These are phyloP conservation scores for Synergus itoensis DNA, from an alignment of 2,888 invertebrate species.

Conservation along the genomic window DNA sequence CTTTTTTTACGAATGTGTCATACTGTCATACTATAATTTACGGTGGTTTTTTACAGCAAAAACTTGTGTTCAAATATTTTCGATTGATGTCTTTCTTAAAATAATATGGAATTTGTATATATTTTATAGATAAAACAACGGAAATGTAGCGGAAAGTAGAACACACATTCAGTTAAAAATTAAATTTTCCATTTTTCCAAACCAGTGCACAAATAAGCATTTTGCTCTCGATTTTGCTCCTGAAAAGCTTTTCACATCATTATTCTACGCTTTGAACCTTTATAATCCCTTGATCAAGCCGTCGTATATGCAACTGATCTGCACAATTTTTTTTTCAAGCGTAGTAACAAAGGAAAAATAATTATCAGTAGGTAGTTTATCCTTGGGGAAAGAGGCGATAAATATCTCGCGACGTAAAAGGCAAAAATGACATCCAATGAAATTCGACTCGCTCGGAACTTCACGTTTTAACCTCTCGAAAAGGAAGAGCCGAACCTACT, in stretches of 20 bases:
- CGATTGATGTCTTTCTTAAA: too few species aligned
- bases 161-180: too few species aligned
- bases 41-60: not conserved
- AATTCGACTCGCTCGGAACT: constrained; percentile 14
- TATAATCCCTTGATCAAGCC: not conserved
- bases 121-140: too few species aligned
- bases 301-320: not conserved
- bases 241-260: not conserved
- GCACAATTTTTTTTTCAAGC: not conserved
- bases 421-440: constrained; percentile 24
- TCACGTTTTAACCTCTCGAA: not conserved
- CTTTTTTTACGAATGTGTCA: not conserved
- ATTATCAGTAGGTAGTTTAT: not conserved
- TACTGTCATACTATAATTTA: not conserved
- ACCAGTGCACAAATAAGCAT: not conserved
- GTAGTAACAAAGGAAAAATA: constrained; percentile 1
- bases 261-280: not conserved
- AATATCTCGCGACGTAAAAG: not conserved
- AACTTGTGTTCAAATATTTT: too few species aligned
- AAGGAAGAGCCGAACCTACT: constrained; percentile 9
- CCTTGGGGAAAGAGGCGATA: not conserved
- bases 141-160: too few species aligned
- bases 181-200: too few species aligned
- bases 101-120: too few species aligned
- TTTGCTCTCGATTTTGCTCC: not conserved